Evolutionary conservation across 2,113 vertebrate species (phyloP).

Genomic region (Chloropsis hardwickii): DNA sequence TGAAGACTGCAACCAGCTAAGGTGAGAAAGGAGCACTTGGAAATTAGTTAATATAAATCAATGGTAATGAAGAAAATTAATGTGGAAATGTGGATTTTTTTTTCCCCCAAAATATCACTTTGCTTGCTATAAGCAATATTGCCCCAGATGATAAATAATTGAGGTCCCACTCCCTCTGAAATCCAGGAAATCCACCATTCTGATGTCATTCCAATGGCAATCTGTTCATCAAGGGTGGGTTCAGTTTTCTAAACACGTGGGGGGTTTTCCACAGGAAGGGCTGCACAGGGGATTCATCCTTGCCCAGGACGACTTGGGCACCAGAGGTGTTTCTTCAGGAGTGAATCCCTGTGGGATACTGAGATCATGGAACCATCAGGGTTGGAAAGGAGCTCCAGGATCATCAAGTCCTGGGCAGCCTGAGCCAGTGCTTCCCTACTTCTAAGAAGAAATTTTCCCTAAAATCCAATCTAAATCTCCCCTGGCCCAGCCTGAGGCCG

Average conservation of each 20-base stretch:
- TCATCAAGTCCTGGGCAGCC: background rate
- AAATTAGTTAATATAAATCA: slow-evolving; percentile 56
- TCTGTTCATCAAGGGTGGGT: background rate
- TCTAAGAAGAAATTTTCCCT: too few species aligned
- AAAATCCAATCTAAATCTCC: accelerated
- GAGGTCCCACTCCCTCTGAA: background rate
- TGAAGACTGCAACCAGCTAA: slow-evolving; percentile 56
- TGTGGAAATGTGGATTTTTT: background rate
- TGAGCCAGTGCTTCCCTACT: background rate
- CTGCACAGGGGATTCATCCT: background rate
- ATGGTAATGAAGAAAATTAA: slow-evolving; percentile 57
- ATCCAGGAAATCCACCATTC: background rate
- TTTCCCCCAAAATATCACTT: background rate
- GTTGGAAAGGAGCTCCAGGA: background rate
- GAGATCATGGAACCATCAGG: background rate
- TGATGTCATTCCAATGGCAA: background rate
- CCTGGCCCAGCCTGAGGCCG: accelerated
- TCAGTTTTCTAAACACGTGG: accelerated
- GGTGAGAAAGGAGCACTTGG: slow-evolving; percentile 28
- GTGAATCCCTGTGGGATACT: background rate
- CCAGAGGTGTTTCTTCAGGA: background rate
- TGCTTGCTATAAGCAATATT: background rate
- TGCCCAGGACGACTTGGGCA: accelerated
- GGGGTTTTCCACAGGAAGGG: background rate
- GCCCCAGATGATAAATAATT: background rate